Evolutionary conservation across 2,888 invertebrate species (phyloP).

Genomic region (Teleiodes luculella): DNA sequence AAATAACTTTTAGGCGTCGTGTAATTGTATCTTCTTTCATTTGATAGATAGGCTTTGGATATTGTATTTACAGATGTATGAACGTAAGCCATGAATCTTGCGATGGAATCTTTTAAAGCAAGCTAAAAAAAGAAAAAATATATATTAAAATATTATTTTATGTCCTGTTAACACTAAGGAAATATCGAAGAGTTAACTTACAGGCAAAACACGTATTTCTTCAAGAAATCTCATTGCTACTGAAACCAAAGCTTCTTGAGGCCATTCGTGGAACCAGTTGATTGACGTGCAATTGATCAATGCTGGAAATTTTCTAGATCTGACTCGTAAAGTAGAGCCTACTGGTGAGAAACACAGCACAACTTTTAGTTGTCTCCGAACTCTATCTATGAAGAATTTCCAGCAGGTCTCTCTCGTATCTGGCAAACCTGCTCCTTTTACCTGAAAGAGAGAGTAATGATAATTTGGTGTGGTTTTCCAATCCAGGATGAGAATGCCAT

Average conservation of each 20-base stretch:
- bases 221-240: constrained; percentile 93
- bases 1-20: constrained; percentile 98
- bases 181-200: constrained; percentile 57
- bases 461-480: too few species aligned
- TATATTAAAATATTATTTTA: too few species aligned
- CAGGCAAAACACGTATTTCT: constrained; percentile 87
- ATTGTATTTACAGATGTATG: constrained; percentile 95
- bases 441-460: constrained; percentile 50
- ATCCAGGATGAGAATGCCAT: too few species aligned
- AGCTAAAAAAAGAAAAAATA: constrained; percentile 64
- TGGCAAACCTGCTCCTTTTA: constrained; percentile 91
- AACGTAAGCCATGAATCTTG: constrained; percentile 96
- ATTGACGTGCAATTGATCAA: constrained; percentile 96
- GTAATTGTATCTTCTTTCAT: constrained; percentile 96
- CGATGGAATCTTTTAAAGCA: constrained; percentile 88
- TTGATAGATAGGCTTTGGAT: constrained; percentile 90
- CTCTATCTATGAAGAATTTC: constrained; percentile 98
- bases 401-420: constrained; percentile 98
- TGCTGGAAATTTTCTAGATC: constrained; percentile 97
- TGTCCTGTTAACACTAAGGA: too few species aligned
- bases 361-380: constrained; percentile 91
- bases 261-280: constrained; percentile 99
- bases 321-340: constrained; percentile 92
- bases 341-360: constrained; percentile 99
- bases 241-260: constrained; percentile 96